Base-by-base conservation (phyloP, 1,140 invertebrate species). In the Drosophila nasuta region DNA sequence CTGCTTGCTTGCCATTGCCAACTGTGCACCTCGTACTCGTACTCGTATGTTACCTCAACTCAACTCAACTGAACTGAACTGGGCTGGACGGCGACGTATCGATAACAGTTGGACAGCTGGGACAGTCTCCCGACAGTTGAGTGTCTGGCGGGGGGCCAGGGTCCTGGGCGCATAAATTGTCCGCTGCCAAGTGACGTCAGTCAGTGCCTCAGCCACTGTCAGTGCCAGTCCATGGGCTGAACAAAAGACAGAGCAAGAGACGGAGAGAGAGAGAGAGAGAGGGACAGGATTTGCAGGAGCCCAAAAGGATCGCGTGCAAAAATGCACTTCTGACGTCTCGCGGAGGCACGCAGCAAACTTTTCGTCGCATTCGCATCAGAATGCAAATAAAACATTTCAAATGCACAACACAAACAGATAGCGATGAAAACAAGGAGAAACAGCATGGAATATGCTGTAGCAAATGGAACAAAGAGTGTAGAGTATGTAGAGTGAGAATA, bases 341-440 rank as follows among this genome's bases (percentile, higher is more conserved):
- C 51, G 58, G 62, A 63, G 64, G 59, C 63, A 71, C 60, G 69
- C 70, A 76, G 76, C 33, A 17, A 71, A 82, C 70, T 77, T 83
- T 86, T 83, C 85, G 80, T 89, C 85, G 85, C 85, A 88, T 87
- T 71, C 62, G 69, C 69, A 76, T 72, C 83, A 89, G 82, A 88
- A 88, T 89, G 85, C 85, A 89, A 83, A 88, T 88, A 88, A 83
- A 88, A 79, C 85, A 88, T 88, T 89, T 81, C 86, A 89, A 89
- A 88, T 83, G 85, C 68, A 72, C 33, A 65, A 48, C 58, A 38
- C 65, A 52, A 52, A 56, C 59, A 64, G 58, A 59, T 52, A 69
- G 17, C 35, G 8, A 60, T 17, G 38, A 15, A 43, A 2, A 52
- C 25, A 28, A 28, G 20, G 1, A 28, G 8, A 28, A 33, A 5